Conservation (phyloP, 2,113 vertebrate species). For the Tichodroma muraria region DNA sequence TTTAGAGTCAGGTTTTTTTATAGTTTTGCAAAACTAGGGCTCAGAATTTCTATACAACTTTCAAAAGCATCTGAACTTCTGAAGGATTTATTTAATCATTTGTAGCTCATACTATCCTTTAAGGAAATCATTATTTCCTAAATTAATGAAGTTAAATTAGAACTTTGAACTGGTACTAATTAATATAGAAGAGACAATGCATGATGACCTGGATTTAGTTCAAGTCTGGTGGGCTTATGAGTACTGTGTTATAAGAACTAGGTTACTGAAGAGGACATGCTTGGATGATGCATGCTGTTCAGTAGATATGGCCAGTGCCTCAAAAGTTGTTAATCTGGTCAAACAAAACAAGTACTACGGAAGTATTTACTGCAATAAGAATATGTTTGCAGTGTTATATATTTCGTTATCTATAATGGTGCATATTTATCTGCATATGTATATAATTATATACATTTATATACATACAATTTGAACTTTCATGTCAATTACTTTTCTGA, state of each 20-base stretch:
- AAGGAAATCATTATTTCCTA: background rate
- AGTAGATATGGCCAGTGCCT: background rate
- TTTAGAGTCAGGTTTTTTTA: background rate
- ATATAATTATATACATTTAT: background rate
- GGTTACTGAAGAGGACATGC: background rate
- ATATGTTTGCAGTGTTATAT: background rate
- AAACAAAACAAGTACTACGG: background rate
- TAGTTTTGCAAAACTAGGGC: background rate
- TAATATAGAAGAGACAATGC: background rate
- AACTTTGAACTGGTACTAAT: background rate
- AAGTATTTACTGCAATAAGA: background rate
- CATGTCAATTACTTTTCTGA: background rate
- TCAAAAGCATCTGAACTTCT: background rate
- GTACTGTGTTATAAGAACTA: background rate
- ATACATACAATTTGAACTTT: background rate
- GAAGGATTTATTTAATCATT: background rate
- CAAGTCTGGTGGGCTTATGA: background rate
- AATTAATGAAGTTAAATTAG: background rate
- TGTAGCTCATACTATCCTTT: background rate
- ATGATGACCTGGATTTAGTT: background rate
- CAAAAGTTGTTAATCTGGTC: background rate
- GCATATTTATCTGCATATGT: background rate
- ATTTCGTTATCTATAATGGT: accelerated
- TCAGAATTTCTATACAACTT: background rate
- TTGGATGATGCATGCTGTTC: background rate